Base-by-base conservation (phyloP, 2,113 vertebrate genomes). In the Cavia aperea region DNA sequence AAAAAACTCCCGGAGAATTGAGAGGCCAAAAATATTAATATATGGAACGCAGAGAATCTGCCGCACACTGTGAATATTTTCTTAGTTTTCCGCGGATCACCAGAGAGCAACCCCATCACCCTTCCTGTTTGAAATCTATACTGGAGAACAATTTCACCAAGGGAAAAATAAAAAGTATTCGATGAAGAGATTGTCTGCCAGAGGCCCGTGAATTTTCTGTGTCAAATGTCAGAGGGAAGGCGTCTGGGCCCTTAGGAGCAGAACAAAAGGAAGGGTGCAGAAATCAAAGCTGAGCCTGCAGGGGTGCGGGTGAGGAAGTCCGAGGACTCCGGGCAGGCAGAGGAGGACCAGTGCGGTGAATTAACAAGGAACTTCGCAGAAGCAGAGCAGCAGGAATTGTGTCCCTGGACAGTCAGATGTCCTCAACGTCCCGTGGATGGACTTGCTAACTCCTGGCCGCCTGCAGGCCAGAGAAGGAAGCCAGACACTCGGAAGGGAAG, bases 21-120 rank as follows among this genome's bases (percentile, higher is more conserved):
- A 97, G 18, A n/a, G 82, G 95, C 96, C 96, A 97, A 95, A 97
- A 96, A 95, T 89, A 97, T 94, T 95, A 97, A 90, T 93, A 77
- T 73, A 78, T 46, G 94, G 96, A 94, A 97, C 88, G 93, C 0
- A 83, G 84, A 7, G 70, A 96, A 78, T 81, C 82, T 91, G 94
- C 86, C n/a, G 86, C 54, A 86, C 94, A 91, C 96, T 94, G 88
- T 82, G 97, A 97, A 91, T 90, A 90, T 72, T 95, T 94, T 86
- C 79, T 9, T 12, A 9, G 19, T 65, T 90, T 95, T 77, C 94
- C 90, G 81, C 12, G 15, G 0, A 68, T 75, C 88, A 70, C 14
- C 72, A 68, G 86, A 51, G 92, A 92, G 19, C 0, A 23, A 0
- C 18, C 13, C 70, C 90, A 91, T 93, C 86, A 51, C 73, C 49